phyloP scores from a whole-genome alignment of 2,113 vertebrate species.

The Nipponia nippon region DNA sequence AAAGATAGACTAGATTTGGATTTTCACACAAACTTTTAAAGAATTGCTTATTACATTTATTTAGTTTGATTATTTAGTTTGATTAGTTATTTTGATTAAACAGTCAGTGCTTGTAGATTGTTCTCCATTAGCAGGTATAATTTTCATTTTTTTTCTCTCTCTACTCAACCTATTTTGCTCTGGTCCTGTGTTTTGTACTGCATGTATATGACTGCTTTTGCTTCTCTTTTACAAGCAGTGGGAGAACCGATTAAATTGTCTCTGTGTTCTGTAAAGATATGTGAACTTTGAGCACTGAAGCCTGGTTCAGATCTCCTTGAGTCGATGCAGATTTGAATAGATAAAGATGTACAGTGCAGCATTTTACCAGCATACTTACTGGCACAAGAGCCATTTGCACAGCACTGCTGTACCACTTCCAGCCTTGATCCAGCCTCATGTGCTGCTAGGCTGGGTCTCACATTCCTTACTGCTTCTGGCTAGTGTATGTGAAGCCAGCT shows the following conservation, averaged over 20 bases:
- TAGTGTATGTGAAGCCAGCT: not conserved
- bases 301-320: not conserved
- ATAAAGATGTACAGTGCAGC: not conserved
- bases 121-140: not conserved
- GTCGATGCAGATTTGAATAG: not conserved
- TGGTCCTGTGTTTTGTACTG: not conserved
- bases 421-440: not conserved
- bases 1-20: not conserved
- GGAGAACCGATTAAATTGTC: not conserved
- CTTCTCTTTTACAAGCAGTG: not conserved
- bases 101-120: not conserved
- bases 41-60: not conserved
- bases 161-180: not conserved
- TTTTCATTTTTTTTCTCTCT: not conserved
- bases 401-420: not conserved
- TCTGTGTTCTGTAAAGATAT: not conserved
- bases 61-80: not conserved
- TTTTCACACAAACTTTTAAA: not conserved
- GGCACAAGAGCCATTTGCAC: not conserved
- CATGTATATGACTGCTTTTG: not conserved
- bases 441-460: not conserved
- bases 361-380: not conserved
- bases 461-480: not conserved
- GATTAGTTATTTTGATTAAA: constrained; percentile 6
- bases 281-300: not conserved